These are phyloP conservation scores for Sigmodon hispidus DNA, from an alignment of 2,113 vertebrate genomes.

Conservation along the genomic window DNA sequence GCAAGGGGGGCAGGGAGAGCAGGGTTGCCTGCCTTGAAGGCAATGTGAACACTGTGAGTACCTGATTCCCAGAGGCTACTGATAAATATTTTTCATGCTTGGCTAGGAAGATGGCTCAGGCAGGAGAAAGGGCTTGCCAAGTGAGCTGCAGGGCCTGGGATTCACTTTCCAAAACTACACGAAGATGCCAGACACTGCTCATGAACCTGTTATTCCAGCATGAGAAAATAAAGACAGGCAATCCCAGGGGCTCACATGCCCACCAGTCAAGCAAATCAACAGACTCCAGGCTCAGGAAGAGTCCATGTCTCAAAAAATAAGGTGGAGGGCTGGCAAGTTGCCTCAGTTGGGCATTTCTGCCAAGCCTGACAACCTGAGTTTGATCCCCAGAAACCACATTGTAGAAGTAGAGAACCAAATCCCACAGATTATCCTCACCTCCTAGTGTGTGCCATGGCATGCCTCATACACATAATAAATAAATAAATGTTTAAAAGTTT, in stretches of 20 bases:
- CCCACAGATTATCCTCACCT: not conserved
- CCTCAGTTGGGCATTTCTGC: not conserved
- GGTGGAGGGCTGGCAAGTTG: not conserved
- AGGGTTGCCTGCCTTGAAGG: no score
- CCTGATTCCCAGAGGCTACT: not conserved
- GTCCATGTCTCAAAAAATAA: not conserved
- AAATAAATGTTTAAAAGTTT: not conserved
- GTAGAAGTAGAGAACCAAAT: not conserved
- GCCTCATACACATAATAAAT: not conserved
- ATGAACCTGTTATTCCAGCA: not conserved
- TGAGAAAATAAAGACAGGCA: not conserved
- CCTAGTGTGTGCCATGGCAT: not conserved
- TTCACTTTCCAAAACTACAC: not conserved
- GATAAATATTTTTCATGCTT: not conserved
- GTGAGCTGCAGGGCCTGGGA: not conserved
- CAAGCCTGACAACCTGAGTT: not conserved
- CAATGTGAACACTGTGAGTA: not conserved
- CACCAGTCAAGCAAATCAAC: not conserved
- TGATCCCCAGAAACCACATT: not conserved
- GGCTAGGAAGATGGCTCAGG: not conserved
- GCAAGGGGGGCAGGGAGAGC: not conserved
- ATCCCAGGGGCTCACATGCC: not conserved
- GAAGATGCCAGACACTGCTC: not conserved
- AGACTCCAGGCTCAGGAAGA: not conserved
- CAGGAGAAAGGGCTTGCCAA: not conserved